These are phyloP conservation scores for Lepidurus arcticus DNA, from an alignment of 1,140 invertebrate genomes.

Conservation along the genomic window DNA sequence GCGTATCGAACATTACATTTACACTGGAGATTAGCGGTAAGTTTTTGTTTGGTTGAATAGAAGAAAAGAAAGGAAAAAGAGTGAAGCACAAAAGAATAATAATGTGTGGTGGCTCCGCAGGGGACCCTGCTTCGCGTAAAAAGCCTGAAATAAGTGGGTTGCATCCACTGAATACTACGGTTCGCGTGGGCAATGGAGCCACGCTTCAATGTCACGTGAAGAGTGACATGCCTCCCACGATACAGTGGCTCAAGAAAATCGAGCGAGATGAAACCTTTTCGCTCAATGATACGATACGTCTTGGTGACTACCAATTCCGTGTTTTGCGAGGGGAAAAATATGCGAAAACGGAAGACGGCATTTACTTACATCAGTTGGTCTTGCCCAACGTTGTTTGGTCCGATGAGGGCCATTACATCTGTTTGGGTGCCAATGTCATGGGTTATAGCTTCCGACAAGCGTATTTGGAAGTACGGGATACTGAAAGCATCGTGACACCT, in stretches of 20 bases:
- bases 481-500: not conserved
- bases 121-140: not conserved
- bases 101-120: not conserved
- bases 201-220: conserved; percentile 27
- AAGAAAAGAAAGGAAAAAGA: not conserved
- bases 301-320: not conserved
- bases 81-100: not conserved
- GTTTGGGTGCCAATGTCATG: conserved; percentile 37
- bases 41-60: not conserved
- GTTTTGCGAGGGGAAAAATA: not conserved
- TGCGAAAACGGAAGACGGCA: conserved; percentile 29
- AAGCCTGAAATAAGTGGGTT: not conserved
- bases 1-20: conserved; percentile 1
- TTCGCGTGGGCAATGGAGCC: conserved; percentile 22
- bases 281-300: not conserved
- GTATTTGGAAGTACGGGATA: conserved; percentile 10
- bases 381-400: conserved; percentile 33
- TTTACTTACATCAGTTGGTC: conserved; percentile 34
- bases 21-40: not conserved
- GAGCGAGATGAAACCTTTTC: not conserved
- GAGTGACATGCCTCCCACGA: not conserved
- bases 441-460: conserved; percentile 35
- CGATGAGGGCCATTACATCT: conserved; percentile 38
- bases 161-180: conserved; percentile 17
- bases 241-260: conserved; percentile 24